Base-by-base conservation (phyloP, 2,113 vertebrate species). In the Oryzias javanicus region DNA sequence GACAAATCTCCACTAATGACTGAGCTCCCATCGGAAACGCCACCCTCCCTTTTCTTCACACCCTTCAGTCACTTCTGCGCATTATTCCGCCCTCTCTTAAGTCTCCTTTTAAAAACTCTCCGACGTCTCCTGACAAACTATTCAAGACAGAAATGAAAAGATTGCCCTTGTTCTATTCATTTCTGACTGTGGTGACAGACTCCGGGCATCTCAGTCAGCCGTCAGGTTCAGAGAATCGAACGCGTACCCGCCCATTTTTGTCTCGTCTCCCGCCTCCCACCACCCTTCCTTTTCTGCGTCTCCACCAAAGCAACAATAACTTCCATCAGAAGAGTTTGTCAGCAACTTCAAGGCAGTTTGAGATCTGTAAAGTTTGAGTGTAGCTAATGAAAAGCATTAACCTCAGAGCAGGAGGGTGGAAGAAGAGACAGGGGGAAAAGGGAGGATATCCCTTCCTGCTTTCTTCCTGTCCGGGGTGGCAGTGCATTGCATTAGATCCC, bases 1-100 rank as follows among this genome's bases (percentile, higher is more conserved):
- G 88, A 90, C 89, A 91, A 84, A 89, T 88, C 84, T 85, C 54
- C 80, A 86, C 80, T 89, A 91, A 91, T 88, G 87, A 87, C 85
- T 61, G 72, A 46, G 58, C 79, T 70, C 41, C 18, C 47, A 25
- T 44, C 53, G 62, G 56, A 76, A 73, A 69, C 56, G 59, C 1
- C 56, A 56, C 71, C 70, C 73, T 48, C 59, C 51, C 53, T 71
- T 79, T 67, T 55, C 71, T 77, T 78, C 64, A 73, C 53, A 79
- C 70, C 77, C 78, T 84, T 80, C 81, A 80, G 49, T 83, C 82
- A 80, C 69, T 80, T 67, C 65, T 48, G 69, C 62, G 54, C 73
- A 74, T 83, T 73, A 74, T 80, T 72, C 80, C 79, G 60, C 81
- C 79, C 78, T 68, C 78, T 82, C 71, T 59, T 40, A 72, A 61